Evolutionary conservation across 2,113 vertebrate species (phyloP), one percentile per base, ranked within the genome.

Genomic region (Orthonyx spaldingii): DNA sequence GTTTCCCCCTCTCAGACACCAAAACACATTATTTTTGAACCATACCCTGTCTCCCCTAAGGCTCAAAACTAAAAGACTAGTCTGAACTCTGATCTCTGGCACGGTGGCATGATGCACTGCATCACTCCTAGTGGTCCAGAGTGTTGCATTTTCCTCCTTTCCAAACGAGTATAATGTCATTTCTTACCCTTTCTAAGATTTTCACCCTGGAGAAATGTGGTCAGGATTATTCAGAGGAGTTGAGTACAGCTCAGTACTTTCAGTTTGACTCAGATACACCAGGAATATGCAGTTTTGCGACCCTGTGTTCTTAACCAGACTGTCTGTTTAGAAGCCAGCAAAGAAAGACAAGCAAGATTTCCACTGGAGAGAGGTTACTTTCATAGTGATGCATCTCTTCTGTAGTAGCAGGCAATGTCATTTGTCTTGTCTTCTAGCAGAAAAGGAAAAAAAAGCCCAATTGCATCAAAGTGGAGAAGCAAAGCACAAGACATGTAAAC

Each of bases 121-220:
- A 0, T 94, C 94, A 89, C 82, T 90, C 37, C 61, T 89, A 53
- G 60, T 69, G 93, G 78, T 22, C 79, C 71, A 63, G 9, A 44
- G 13, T 65, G 44, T 60, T 95, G 64, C 52, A 14, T 91, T 92
- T 82, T 91, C 71, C 16, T 87, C 30, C 59, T 84, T 84, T 80
- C 77, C 5, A 11, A 83, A 89, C 1, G 3, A 82, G 19, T 21
- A 39, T 74, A 90, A 41, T 85, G 81, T 90, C 24, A 65, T 50
- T 92, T 84, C 52, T 90, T 92, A 94, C 37, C 50, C 82, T 93
- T 94, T 84, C 41, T 78, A 93, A 91, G 85, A 80, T 86, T 74
- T 89, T 84, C 60, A 61, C 79, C 76, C 84, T 89, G 65, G 61
- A 89, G 87, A 89, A 90, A 76, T 63, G 77, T 77, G 86, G 66